Conservation (phyloP, 2,888 invertebrate species). For the Andrena marginata region DNA sequence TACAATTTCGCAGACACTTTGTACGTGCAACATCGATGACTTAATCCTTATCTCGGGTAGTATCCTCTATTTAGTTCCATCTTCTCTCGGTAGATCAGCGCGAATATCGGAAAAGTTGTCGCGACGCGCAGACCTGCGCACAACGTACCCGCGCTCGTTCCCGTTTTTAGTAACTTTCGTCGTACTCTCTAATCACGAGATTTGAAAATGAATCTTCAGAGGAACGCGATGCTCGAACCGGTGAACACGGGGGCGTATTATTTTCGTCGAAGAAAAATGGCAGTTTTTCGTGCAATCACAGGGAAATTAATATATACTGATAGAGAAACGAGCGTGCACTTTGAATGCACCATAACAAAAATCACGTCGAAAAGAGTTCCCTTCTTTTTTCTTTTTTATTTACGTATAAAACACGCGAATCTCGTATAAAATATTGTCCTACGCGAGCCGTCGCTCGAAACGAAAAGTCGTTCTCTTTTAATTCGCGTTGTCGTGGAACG, state of each 20-base stretch:
- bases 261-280: slow-evolving; percentile 15
- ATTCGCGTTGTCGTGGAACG: slow-evolving; percentile 26
- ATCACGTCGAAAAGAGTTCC: slow-evolving; percentile 30
- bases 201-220: neutral
- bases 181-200: slow-evolving; percentile 26
- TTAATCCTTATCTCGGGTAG: slow-evolving; percentile 76
- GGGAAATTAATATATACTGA: slow-evolving; percentile 63
- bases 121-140: slow-evolving; percentile 55
- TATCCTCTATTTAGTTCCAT: slow-evolving; percentile 51
- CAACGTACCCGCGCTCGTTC: slow-evolving; percentile 62
- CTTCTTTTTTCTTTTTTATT: neutral
- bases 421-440: slow-evolving; percentile 59
- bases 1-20: slow-evolving; percentile 80
- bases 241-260: slow-evolving; percentile 16
- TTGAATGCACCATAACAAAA: slow-evolving; percentile 38
- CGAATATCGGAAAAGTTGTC: slow-evolving; percentile 9
- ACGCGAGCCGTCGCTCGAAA: slow-evolving; percentile 47
- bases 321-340: slow-evolving; percentile 38
- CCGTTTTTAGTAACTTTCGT: slow-evolving; percentile 75
- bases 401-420: slow-evolving; percentile 53
- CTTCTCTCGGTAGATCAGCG: slow-evolving; percentile 58
- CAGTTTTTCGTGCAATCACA: slow-evolving; percentile 64
- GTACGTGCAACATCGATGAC: slow-evolving; percentile 84
- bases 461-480: slow-evolving; percentile 32
- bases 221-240: neutral